These are phyloP conservation scores for Oncorhynchus kisutch DNA, from an alignment of 2,113 vertebrate genomes.

Conservation along the genomic window DNA sequence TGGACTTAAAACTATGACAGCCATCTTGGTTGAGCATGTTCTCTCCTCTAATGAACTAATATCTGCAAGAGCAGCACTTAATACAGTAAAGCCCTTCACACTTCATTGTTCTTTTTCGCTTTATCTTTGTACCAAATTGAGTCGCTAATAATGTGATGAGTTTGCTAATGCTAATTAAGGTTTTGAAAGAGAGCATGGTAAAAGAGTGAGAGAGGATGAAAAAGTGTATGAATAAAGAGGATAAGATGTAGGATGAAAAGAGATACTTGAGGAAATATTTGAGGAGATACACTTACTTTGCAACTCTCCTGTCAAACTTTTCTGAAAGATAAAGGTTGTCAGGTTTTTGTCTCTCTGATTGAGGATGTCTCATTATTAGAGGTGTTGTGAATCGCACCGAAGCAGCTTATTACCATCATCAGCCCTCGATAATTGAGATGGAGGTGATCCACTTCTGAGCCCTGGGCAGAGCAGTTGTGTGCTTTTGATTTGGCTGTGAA, in stretches of 20 bases:
- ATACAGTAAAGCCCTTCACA: not conserved
- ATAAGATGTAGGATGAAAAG: constrained; percentile 15
- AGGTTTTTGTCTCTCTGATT: too few species aligned
- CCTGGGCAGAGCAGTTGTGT: constrained; percentile 58
- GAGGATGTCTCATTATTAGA: constrained; percentile 60
- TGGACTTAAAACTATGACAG: not conserved
- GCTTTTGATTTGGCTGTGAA: constrained; percentile 72
- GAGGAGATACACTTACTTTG: constrained; percentile 40
- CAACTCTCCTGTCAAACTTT: constrained; percentile 51
- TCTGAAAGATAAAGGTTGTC: constrained; percentile 7
- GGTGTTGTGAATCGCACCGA: constrained; percentile 62
- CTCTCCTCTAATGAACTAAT: not conserved
- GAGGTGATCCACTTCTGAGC: constrained; percentile 66
- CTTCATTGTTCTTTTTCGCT: constrained; percentile 32
- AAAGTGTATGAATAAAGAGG: constrained; percentile 13
- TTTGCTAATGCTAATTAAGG: constrained; percentile 37
- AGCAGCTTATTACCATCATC: constrained; percentile 73
- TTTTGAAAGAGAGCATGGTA: constrained; percentile 24
- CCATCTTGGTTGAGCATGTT: constrained; percentile 36
- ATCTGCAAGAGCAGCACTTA: not conserved
- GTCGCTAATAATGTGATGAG: constrained; percentile 31
- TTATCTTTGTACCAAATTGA: constrained; percentile 10
- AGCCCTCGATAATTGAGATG: constrained; percentile 61
- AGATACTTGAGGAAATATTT: constrained; percentile 15
- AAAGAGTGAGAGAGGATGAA: constrained; percentile 8